Evolutionary conservation across 2,797 vertebrate genomes (phyloP), one percentile per base, ranked within the genome.

Genomic region (Myotis pilosus): DNA sequence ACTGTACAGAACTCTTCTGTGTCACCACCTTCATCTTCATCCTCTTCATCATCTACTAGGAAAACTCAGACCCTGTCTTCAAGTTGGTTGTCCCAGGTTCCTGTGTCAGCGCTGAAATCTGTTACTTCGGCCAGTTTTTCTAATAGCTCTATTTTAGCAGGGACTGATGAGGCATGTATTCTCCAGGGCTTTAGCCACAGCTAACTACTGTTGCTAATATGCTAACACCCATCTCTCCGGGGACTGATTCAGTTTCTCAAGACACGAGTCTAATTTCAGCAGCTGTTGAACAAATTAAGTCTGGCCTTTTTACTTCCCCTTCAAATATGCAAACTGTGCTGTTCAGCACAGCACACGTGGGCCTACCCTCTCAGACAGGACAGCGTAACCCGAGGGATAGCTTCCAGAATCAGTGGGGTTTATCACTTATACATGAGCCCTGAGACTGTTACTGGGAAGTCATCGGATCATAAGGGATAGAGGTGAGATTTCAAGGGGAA

Each of bases 321-420:
- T 99, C 99, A 98, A 99, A 99, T 99, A 99, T 99, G 99, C 99
- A 99, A 99, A 98, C 99, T 96, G 98, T 99, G 98, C 99, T 99
- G 92, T 98, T 99, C 95, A 99, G 99, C 69, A 98, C 98, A 72
- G 97, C 98, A 82, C 99, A 98, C 92, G 98, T 98, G 13, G 98
- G 98, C 95, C 97, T 98, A 91, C 98, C 98, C 62, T 98, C 98
- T 95, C 99, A 98, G 98, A 98, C 99, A 94, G 99, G 99, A 99
- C 99, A 99, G 98, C 99, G 99, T 98, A 99, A 99, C 98, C 98
- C 99, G 98, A 99, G 99, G 92, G 99, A 99, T 97, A 99, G 99
- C 98, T 99, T 99, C 98, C 99, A 99, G 98, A 99, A 99, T 98
- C 99, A 99, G 97, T 99, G 99, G 99, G 99, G 99, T 95, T 99